Conservation (phyloP, 2,113 vertebrate genomes). For the Microcebus jonahi region DNA sequence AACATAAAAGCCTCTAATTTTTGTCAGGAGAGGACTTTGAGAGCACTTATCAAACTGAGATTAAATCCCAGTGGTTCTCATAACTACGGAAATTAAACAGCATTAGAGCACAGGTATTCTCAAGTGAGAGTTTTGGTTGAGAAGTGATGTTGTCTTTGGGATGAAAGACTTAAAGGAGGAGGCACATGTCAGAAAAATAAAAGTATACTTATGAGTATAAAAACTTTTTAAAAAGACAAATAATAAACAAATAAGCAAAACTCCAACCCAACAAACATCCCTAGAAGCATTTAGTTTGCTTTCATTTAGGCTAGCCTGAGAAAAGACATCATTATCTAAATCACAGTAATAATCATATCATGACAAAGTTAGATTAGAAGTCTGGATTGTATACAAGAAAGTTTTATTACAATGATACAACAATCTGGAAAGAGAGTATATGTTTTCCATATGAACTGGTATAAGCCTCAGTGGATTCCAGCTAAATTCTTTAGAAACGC, state of each 20-base stretch:
- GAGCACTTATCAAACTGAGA: constrained; percentile 41
- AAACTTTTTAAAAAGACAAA: constrained; percentile 25
- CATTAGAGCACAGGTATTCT: constrained; percentile 44
- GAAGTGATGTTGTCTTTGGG: constrained; percentile 2
- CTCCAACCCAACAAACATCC: background rate
- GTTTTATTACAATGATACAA: constrained; percentile 76
- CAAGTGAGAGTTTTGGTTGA: background rate
- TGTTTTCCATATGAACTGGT: constrained; percentile 56
- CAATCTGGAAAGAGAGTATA: constrained; percentile 68
- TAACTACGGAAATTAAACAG: constrained; percentile 4
- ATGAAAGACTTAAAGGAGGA: constrained; percentile 45
- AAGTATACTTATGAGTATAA: background rate
- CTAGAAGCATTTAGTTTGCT: background rate
- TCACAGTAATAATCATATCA: constrained; percentile 45
- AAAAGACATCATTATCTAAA: constrained; percentile 41
- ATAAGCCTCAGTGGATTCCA: constrained; percentile 56
- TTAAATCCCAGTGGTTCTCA: constrained; percentile 52
- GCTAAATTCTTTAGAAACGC: constrained; percentile 40
- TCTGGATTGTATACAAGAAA: constrained; percentile 64
- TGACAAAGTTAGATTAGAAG: constrained; percentile 68
- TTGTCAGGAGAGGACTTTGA: constrained; percentile 47
- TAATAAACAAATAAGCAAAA: constrained; percentile 27
- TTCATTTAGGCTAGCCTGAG: constrained; percentile 42
- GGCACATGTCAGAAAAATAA: background rate
- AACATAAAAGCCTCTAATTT: constrained; percentile 59